phyloP scores from a whole-genome alignment of 2,113 vertebrate species.

The Pungitius pungitius region DNA sequence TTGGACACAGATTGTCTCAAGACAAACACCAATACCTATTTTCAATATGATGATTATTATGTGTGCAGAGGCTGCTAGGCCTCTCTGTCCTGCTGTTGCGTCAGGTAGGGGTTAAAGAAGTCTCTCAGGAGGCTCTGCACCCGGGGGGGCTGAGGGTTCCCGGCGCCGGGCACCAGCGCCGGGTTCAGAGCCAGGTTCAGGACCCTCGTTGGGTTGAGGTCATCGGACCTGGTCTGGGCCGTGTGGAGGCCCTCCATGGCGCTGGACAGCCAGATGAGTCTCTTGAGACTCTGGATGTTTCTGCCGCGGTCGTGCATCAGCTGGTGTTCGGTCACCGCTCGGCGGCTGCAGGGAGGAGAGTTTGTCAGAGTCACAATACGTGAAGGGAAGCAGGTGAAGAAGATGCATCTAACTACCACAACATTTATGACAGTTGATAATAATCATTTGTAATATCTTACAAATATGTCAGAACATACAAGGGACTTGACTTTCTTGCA shows the following conservation, averaged over 20 bases:
- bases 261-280: conserved; percentile 83
- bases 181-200: conserved; percentile 41
- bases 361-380: no score
- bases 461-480: no score
- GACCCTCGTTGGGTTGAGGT: conserved; percentile 20
- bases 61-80: conserved; percentile 32
- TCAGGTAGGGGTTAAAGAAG: conserved; percentile 70
- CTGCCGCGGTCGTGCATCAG: conserved; percentile 82
- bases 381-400: background rate
- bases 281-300: conserved; percentile 83
- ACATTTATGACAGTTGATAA: no score
- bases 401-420: background rate
- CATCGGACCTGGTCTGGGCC: conserved; percentile 62
- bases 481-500: no score
- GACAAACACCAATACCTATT: conserved; percentile 18
- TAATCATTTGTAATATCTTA: no score
- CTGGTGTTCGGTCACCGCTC: conserved; percentile 85
- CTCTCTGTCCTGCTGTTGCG: conserved; percentile 47
- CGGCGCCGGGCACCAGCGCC: conserved; percentile 21
- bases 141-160: conserved; percentile 22
- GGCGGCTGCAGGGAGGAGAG: conserved; percentile 62
- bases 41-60: background rate
- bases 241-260: conserved; percentile 82
- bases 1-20: background rate
- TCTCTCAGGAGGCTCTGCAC: conserved; percentile 68